These are phyloP conservation scores for Megalonaias nervosa DNA, from an alignment of 1,140 invertebrate species.

Conservation along the genomic window DNA sequence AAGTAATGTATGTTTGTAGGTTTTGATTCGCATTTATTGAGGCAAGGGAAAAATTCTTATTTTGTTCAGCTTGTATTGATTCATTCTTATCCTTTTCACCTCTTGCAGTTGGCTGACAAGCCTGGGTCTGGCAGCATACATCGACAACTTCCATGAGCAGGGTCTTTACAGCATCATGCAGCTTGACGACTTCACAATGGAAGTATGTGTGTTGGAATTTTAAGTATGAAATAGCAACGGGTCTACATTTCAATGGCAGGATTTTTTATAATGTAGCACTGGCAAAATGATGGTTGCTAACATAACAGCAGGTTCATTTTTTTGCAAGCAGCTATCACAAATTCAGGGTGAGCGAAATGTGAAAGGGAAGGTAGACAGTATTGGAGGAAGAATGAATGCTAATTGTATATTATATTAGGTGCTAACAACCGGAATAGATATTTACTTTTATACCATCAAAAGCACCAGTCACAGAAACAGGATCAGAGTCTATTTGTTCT, in stretches of 20 bases:
- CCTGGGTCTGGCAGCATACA: constrained; percentile 62
- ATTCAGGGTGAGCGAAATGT: no score
- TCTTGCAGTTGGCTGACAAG: constrained; percentile 60
- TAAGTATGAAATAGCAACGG: background rate
- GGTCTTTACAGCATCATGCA: constrained; percentile 61
- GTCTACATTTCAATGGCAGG: background rate
- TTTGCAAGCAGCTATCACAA: background rate
- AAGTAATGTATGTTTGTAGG: no score
- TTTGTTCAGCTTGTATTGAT: background rate
- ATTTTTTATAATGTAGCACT: background rate
- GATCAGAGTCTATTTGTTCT: no score
- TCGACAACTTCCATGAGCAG: constrained; percentile 64
- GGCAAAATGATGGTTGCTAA: no score
- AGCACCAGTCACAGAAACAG: no score
- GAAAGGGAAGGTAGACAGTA: no score
- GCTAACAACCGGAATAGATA: no score
- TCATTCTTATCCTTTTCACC: constrained; percentile 2
- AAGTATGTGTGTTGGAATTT: constrained; percentile 33
- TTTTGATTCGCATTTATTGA: no score
- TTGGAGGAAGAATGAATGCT: no score
- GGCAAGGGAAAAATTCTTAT: background rate
- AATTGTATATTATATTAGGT: no score
- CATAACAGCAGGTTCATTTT: no score
- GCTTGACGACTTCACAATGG: constrained; percentile 62
- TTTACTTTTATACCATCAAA: no score